Conservation (phyloP, 2,113 vertebrate genomes). For the Scophthalmus maximus region DNA sequence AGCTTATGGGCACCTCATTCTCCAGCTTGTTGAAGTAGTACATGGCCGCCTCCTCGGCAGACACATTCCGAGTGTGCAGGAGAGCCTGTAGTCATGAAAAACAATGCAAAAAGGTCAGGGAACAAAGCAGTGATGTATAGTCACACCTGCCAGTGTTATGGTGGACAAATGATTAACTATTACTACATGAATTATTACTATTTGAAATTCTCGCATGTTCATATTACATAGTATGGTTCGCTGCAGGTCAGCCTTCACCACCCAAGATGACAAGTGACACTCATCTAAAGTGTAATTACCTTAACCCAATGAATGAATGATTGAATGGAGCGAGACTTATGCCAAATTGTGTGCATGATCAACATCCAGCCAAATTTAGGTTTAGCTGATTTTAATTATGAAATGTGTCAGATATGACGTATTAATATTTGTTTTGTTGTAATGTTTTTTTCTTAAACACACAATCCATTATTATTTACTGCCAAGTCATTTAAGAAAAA, state of each 20-base stretch:
- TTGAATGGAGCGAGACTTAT: neutral
- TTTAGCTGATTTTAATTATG: too few species aligned
- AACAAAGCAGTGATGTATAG: neutral
- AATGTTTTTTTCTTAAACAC: too few species aligned
- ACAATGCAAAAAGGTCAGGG: neutral
- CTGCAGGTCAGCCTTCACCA: too few species aligned
- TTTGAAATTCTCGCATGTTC: neutral
- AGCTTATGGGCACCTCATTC: constrained; percentile 84
- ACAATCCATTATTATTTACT: too few species aligned
- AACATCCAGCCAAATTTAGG: too few species aligned
- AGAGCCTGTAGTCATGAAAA: constrained; percentile 78
- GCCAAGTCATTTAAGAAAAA: too few species aligned
- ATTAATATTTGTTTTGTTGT: too few species aligned
- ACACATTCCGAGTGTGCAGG: constrained; percentile 85
- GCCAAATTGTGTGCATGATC: too few species aligned
- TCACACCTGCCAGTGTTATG: neutral
- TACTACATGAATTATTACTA: neutral
- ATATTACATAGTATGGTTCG: neutral
- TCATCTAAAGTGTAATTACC: too few species aligned
- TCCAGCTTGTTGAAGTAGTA: constrained; percentile 89
- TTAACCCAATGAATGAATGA: too few species aligned
- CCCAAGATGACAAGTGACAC: too few species aligned
- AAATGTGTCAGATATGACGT: too few species aligned
- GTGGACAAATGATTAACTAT: neutral
- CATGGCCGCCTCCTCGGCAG: constrained; percentile 87